Evolutionary conservation across 2,797 vertebrate genomes (phyloP).

Genomic region (Eulemur coronatus): DNA sequence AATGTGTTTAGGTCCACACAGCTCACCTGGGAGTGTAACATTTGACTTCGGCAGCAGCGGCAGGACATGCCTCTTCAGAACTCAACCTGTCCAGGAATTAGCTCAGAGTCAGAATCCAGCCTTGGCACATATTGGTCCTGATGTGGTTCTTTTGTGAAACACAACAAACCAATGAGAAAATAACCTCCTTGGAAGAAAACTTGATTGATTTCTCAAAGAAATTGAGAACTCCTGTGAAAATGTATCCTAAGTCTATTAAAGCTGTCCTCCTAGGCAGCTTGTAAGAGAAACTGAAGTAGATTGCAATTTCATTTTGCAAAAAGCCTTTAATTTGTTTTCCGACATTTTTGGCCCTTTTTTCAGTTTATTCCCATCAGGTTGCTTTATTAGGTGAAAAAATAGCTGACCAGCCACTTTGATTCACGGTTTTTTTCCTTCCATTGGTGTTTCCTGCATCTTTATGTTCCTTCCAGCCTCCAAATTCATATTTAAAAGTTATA

Average conservation of each 20-base stretch:
- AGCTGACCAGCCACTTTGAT: not conserved
- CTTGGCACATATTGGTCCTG: slow-evolving; percentile 51
- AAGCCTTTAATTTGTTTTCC: slow-evolving; percentile 66
- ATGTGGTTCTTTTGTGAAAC: slow-evolving; percentile 63
- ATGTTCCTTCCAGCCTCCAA: slow-evolving; percentile 60
- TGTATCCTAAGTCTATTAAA: slow-evolving; percentile 45
- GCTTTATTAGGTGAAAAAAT: slow-evolving; percentile 52
- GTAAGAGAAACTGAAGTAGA: slow-evolving; percentile 67
- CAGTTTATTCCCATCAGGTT: slow-evolving; percentile 57
- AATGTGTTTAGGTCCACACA: slow-evolving; percentile 54
- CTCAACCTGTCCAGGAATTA: slow-evolving; percentile 59
- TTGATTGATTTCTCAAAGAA: slow-evolving; percentile 63
- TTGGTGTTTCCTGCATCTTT: slow-evolving; percentile 23
- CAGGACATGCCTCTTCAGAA: slow-evolving; percentile 66
- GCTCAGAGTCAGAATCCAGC: slow-evolving; percentile 56
- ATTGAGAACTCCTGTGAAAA: slow-evolving; percentile 28
- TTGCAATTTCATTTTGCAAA: slow-evolving; percentile 70
- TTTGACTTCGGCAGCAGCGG: slow-evolving; percentile 41
- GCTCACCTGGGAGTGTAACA: slow-evolving; percentile 54
- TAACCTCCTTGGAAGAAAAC: slow-evolving; percentile 75
- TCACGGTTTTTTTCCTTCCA: not conserved
- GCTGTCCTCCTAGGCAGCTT: slow-evolving; percentile 32
- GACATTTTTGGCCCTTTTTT: not conserved
- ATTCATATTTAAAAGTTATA: slow-evolving; percentile 80
- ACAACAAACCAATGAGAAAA: slow-evolving; percentile 67